phyloP scores from a whole-genome alignment of 2,888 invertebrate species.

The Synanthedon tipuliformis region DNA sequence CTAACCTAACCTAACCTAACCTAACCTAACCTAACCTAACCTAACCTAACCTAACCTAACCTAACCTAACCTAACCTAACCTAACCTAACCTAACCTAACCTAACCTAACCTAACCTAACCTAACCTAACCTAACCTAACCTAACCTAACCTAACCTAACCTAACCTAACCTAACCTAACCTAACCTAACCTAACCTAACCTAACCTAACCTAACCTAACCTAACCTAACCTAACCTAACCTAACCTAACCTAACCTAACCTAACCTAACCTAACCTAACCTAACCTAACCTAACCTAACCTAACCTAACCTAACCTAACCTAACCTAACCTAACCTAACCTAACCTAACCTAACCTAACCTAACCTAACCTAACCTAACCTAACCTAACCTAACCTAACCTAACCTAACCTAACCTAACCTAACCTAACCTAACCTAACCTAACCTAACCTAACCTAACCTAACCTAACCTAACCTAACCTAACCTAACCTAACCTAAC shows the following conservation, averaged over 20 bases:
- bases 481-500: slow-evolving; percentile 10
- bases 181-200: slow-evolving; percentile 5
- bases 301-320: slow-evolving; percentile 8
- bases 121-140: slow-evolving; percentile 5
- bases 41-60: slow-evolving; percentile 4
- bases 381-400: slow-evolving; percentile 11
- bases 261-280: slow-evolving; percentile 8
- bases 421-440: slow-evolving; percentile 11
- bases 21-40: slow-evolving; percentile 8
- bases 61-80: slow-evolving; percentile 4
- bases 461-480: slow-evolving; percentile 10
- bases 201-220: slow-evolving; percentile 6
- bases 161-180: slow-evolving; percentile 1
- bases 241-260: slow-evolving; percentile 9
- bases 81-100: slow-evolving; percentile 4
- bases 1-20: slow-evolving; percentile 8
- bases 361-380: slow-evolving; percentile 11
- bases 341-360: slow-evolving; percentile 8
- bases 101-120: slow-evolving; percentile 4
- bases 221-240: slow-evolving; percentile 8
- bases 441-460: slow-evolving; percentile 11
- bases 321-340: slow-evolving; percentile 9
- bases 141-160: slow-evolving; percentile 5
- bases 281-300: slow-evolving; percentile 10
- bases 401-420: slow-evolving; percentile 11